Base-by-base conservation (phyloP, 2,888 invertebrate genomes). In the Macropis europaea region DNA sequence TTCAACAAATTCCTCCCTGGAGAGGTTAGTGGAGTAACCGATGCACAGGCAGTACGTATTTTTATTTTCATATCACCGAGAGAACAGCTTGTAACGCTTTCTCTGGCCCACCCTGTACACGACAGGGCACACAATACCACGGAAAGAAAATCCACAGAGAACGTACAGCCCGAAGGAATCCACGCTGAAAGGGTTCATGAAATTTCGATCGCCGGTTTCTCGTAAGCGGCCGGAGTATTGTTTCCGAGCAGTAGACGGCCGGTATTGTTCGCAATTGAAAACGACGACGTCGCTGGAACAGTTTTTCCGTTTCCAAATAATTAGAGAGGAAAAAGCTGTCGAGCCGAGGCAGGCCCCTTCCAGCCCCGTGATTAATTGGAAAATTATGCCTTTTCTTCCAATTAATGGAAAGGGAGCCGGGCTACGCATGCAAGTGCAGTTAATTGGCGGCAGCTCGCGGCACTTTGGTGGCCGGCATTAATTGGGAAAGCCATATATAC, bases 381-480 rank as follows among this genome's bases (percentile, higher is more conserved):
- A 67, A 77, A 77, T 72, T 57, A 59, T 69, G 50, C 43, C 34
- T 36, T 68, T 72, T 77, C 64, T 76, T 70, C 34, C 66, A 71
- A 73, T 54, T 76, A 78, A 76, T 59, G 57, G 59, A 62, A 57
- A 57, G 34, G 43, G 42, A 40, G 7, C 32, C 38, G 34, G 36
- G 30, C 32, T 45, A 28, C 22, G 64, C 45, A 48, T 47, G 66
- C 57, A 43, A 69, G 53, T 56, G 62, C 61, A 64, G 63, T 74
- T 79, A 79, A 79, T 80, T 73, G 71, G 63, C 50, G 34, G n/a
- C 62, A 43, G 66, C 54, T 69, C 70, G 56, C 28, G 62, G 68
- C 53, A 74, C 50, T 68, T 71, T 59, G 64, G 57, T 63, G 36
- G 52, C 38, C 53, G 59, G 66, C 57, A 75, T 77, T 80, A 77